A percentile compares a stretch with the other conserved stretches of the same genome.
phyloP scores from a whole-genome alignment of 2,888 invertebrate genomes.

The Noctua janthina region DNA sequence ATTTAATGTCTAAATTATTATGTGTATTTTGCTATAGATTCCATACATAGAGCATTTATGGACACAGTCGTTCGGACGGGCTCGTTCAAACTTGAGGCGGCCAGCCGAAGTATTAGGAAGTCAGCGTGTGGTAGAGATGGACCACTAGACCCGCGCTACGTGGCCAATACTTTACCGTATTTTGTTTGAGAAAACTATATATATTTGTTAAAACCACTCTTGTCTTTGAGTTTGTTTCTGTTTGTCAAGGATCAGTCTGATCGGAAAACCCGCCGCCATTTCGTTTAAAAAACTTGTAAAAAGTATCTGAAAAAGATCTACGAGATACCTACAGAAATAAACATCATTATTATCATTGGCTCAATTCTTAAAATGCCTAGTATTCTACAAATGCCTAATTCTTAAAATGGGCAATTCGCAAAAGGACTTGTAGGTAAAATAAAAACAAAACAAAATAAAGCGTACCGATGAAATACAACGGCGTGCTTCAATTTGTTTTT shows the following conservation, averaged over 20 bases:
- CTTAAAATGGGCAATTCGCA: no score
- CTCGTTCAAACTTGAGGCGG: slow-evolving; percentile 67
- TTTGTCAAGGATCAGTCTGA: not conserved
- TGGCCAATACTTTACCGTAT: slow-evolving; percentile 22
- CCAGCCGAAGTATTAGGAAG: slow-evolving; percentile 52
- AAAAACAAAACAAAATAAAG: no score
- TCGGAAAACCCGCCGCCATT: not conserved
- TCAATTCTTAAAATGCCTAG: no score
- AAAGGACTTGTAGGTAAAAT: not conserved
- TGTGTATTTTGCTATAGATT: not conserved
- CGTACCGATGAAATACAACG: no score
- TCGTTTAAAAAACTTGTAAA: not conserved
- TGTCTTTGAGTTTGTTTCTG: not conserved
- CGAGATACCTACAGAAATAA: not conserved
- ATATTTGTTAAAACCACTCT: not conserved
- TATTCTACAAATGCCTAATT: no score
- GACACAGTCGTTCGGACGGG: slow-evolving; percentile 60
- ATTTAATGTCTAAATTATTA: not conserved
- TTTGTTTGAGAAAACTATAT: slow-evolving; percentile 8
- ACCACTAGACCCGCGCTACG: slow-evolving; percentile 40
- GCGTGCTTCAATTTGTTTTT: not conserved
- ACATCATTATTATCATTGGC: not conserved
- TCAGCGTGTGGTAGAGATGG: slow-evolving; percentile 39
- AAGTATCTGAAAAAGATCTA: not conserved
- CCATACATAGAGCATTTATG: slow-evolving; percentile 20